Base-by-base conservation (phyloP, 2,888 invertebrate genomes). In the Antheraea assamensis region DNA sequence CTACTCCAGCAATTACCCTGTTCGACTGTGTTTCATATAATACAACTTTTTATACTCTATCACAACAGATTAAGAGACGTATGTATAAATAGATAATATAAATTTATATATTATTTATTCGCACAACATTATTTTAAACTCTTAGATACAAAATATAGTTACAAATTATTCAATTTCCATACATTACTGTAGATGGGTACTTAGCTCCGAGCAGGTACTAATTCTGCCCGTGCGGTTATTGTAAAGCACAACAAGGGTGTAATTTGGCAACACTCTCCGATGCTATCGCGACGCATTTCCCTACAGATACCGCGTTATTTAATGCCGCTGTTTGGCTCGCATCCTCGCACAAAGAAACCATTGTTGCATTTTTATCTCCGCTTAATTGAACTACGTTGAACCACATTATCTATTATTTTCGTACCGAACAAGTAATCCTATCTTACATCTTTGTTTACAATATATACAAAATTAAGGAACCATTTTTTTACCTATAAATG, bases 261-360 rank as follows among this genome's bases (percentile, higher is more conserved):
- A 92, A 93, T 93, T 94, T 93, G 93, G 93, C 93, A 92, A 84
- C 91, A 88, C 86, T 85, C 83, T 79, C 83, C 84, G 92, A 93
- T 92, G 90, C 80, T 93, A 93, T 93, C 92, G 84, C 86, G 75
- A 80, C 85, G 85, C 87, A 87, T 90, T 90, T 89, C 90, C 90
- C 91, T 88, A 87, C 92, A 91, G 93, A 93, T 91, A 93, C 82
- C 83, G 81, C 80, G 89, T 92, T 90, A 92, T 93, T 93, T 93
- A 93, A 92, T 90, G 87, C 87, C 82, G 83, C 87, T 84, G 88
- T 91, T 92, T 92, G 92, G 93, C 91, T 87, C 83, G 78, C 78
- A 78, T 81, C 79, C 83, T 83, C 81, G 81, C 81, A 84, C 83
- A 84, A 86, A 84, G 82, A 81, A 85, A 86, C 82, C 81, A 82